These are phyloP conservation scores for Pachypanchax playfairii DNA, from an alignment of 2,113 vertebrate genomes.

Conservation along the genomic window DNA sequence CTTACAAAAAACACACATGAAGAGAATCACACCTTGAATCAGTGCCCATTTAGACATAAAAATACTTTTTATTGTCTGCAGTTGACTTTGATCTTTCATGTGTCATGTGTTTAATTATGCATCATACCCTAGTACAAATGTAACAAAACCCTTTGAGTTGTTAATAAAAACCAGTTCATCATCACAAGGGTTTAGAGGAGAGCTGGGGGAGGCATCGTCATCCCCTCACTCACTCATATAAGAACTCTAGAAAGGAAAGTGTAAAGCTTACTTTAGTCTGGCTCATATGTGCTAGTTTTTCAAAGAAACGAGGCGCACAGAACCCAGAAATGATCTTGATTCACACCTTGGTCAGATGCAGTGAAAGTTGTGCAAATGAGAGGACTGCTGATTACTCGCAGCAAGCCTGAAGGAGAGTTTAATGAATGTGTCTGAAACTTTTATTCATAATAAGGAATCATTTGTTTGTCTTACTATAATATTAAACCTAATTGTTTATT, in stretches of 20 bases:
- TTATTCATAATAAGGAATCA: too few species aligned
- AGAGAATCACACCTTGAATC: slow-evolving; percentile 59
- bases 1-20: slow-evolving; percentile 18
- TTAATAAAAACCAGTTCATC: slow-evolving; percentile 58
- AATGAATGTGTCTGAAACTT: too few species aligned
- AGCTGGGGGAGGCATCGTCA: slow-evolving; percentile 56
- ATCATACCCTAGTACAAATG: slow-evolving; percentile 66
- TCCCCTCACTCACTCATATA: slow-evolving; percentile 17
- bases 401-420: too few species aligned
- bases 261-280: slow-evolving; percentile 12
- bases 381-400: too few species aligned
- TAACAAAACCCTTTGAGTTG: slow-evolving; percentile 69
- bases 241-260: slow-evolving; percentile 18
- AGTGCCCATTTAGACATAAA: slow-evolving; percentile 62
- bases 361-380: too few species aligned
- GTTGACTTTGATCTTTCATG: slow-evolving; percentile 76
- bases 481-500: too few species aligned
- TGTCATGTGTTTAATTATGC: slow-evolving; percentile 79
- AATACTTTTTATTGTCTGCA: slow-evolving; percentile 55
- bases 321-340: too few species aligned
- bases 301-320: too few species aligned
- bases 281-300: not conserved
- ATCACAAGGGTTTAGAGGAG: slow-evolving; percentile 62
- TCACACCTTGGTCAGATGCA: too few species aligned
- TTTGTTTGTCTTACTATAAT: too few species aligned